These are phyloP conservation scores for Glaucopsyche alexis DNA, from an alignment of 2,888 invertebrate genomes.

Conservation along the genomic window DNA sequence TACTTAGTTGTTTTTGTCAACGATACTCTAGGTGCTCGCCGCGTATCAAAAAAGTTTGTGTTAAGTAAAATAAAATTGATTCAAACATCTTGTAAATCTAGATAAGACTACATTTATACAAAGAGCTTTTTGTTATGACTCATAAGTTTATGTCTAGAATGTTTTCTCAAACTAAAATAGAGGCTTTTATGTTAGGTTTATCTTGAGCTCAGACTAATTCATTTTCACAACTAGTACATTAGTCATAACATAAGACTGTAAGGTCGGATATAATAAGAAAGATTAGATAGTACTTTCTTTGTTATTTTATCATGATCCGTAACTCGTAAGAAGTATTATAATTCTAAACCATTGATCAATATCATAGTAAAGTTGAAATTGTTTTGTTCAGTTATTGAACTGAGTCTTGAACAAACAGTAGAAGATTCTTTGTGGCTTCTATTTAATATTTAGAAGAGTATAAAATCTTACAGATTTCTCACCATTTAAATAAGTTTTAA, in stretches of 20 bases:
- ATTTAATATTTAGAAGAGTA: too few relatives aligned
- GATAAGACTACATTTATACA: not conserved
- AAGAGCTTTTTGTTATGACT: not conserved
- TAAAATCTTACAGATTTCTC: too few relatives aligned
- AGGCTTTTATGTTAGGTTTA: conserved; percentile 14
- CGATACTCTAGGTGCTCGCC: not conserved
- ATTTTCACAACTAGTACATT: not conserved
- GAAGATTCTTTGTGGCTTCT: too few relatives aligned
- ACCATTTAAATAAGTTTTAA: too few relatives aligned
- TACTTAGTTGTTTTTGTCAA: not conserved
- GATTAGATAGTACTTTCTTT: not conserved
- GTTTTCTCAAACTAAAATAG: not conserved
- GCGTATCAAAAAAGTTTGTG: not conserved
- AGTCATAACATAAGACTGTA: not conserved
- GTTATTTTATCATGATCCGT: not conserved
- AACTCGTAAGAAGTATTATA: not conserved
- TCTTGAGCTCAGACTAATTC: conserved; percentile 13
- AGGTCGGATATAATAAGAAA: not conserved
- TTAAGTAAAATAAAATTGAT: not conserved
- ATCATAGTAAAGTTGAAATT: too few relatives aligned
- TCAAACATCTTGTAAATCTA: not conserved
- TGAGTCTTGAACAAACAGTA: too few relatives aligned
- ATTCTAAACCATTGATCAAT: not conserved
- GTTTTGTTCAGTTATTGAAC: too few relatives aligned
- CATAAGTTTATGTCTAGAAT: not conserved